Conservation (phyloP, 2,888 invertebrate species). For the Leptinotarsa haldemani region DNA sequence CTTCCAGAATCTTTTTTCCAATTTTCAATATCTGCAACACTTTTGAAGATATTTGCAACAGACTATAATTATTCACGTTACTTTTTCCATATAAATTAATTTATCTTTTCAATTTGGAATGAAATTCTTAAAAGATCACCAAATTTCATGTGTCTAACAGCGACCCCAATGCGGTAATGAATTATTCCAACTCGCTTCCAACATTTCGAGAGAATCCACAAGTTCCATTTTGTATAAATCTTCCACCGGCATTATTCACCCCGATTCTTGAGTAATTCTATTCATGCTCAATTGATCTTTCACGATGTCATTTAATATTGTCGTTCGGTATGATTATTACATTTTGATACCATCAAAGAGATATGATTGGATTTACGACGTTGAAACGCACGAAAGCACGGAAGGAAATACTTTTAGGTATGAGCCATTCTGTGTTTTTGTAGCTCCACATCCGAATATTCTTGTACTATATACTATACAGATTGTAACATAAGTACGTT, state of each 20-base stretch:
- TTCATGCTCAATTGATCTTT: constrained; percentile 9
- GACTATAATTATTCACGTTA: too few relatives aligned
- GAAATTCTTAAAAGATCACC: background rate
- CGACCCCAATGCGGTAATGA: background rate
- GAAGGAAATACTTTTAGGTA: background rate
- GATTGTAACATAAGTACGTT: too few relatives aligned
- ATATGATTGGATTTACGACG: background rate
- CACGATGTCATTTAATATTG: background rate
- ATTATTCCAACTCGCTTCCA: background rate
- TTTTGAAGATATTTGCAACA: too few relatives aligned
- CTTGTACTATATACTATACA: too few relatives aligned
- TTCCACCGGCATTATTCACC: constrained; percentile 3
- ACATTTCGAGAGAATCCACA: constrained; percentile 1
- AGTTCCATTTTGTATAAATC: constrained; percentile 1
- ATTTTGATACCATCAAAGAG: background rate
- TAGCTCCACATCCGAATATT: too few relatives aligned
- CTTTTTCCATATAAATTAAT: too few relatives aligned
- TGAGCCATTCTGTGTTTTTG: too few relatives aligned
- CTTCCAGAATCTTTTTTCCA: too few relatives aligned
- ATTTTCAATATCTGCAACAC: too few relatives aligned
- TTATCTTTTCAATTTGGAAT: background rate
- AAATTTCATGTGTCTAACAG: background rate
- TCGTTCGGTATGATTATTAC: constrained; percentile 1
- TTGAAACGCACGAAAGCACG: background rate
- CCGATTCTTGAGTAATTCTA: background rate